Evolutionary conservation across 35 echinoderm and acorn worm genomes (phyloP).

Genomic region (Lytechinus variegatus): DNA sequence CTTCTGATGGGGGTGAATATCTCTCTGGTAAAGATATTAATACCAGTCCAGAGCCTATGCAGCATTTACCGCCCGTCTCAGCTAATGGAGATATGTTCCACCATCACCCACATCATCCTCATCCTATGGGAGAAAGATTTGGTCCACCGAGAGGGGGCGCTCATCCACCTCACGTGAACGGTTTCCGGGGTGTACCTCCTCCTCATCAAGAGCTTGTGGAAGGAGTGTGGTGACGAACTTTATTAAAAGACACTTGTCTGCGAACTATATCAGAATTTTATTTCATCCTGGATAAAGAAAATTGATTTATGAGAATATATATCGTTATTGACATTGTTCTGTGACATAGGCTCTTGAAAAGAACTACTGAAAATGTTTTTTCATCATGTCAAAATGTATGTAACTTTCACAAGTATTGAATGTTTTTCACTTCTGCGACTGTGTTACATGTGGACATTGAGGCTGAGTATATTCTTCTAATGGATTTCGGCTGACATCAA

Average conservation of each 20-base stretch:
- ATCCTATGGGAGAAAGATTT: constrained; percentile 42
- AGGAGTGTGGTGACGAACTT: constrained; percentile 66
- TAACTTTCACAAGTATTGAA: constrained; percentile 17
- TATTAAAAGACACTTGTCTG: neutral
- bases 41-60: constrained; percentile 71
- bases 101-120: constrained; percentile 29
- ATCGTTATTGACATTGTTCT: neutral
- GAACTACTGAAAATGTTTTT: neutral
- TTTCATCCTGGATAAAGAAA: neutral
- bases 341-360: neutral
- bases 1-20: constrained; percentile 59
- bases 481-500: constrained; percentile 28
- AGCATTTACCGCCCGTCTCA: constrained; percentile 43
- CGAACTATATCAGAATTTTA: neutral
- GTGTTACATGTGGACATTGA: constrained; percentile 23
- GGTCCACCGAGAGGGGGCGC: constrained; percentile 64
- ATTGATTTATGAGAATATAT: neutral
- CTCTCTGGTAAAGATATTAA: constrained; percentile 67
- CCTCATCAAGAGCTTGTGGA: constrained; percentile 61
- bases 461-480: constrained; percentile 22
- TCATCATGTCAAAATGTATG: neutral
- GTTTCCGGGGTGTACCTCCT: constrained; percentile 22
- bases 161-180: constrained; percentile 44
- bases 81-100: constrained; percentile 59
- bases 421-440: constrained; percentile 28